Evolutionary conservation across 2,888 invertebrate genomes (phyloP), one percentile per base, ranked within the genome.

Genomic region (Lithophane semibrunnea): DNA sequence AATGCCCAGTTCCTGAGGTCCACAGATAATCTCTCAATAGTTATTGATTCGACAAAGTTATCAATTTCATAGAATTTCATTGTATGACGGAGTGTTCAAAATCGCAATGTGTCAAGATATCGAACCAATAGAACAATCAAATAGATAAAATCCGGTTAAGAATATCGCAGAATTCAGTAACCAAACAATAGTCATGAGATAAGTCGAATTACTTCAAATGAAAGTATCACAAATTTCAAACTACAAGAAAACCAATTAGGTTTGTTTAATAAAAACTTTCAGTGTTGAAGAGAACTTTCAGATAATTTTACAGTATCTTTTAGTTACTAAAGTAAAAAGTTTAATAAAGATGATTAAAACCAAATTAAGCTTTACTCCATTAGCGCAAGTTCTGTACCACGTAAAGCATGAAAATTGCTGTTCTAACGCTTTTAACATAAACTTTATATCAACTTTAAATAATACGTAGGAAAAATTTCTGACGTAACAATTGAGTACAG

Each of bases 391-490:
- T 74, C 60, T 67, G 70, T 69, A 84, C 85, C 82, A 77, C 77
- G 64, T 78, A 71, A 78, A 80, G 67, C 81, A 82, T 74, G 80
- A 87, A 85, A 86, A 88, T 83, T 80, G 77, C 67, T 82, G 79
- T 82, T 77, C 77, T 73, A 87, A 84, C 85, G 80, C 88, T 86
- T 88, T 87, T 83, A 87, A 88, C 81, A 87, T 83, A 83, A 79
- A 79, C 67, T 78, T 81, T 72, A 77, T 87, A 84, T 79, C 76
- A 79, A 84, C 79, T 83, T 87, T 87, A 86, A 81, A 85, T 83
- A 88, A 84, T 83, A 83, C 65, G 68, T 84, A 79, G 72, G 81
- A 83, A 86, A 84, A 81, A 80, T 75, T 80, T 87, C 79, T 87
- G 83, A 83, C 75, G 82, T 80, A 12, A 56, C 18, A 8, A 54